Evolutionary conservation across 2,113 vertebrate species (phyloP).

Genomic region (Phrynosoma blainvillii): DNA sequence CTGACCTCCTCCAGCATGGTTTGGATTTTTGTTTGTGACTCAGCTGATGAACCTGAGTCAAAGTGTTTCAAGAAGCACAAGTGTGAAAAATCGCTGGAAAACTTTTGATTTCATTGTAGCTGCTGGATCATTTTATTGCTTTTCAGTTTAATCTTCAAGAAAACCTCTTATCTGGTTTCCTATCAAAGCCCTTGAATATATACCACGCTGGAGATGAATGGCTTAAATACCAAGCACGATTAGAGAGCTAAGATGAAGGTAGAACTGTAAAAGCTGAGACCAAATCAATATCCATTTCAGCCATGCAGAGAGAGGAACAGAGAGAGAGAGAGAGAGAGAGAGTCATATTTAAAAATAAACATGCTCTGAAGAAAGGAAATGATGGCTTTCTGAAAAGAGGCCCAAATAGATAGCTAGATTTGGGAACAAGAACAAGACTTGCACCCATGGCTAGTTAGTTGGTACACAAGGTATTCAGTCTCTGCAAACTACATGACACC

Average conservation of each 20-base stretch:
- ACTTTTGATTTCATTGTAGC: constrained; percentile 34
- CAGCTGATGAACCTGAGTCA: constrained; percentile 32
- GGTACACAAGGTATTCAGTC: not conserved
- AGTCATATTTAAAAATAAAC: constrained; percentile 31
- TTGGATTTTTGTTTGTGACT: not conserved
- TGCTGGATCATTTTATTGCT: constrained; percentile 13
- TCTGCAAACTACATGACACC: not conserved
- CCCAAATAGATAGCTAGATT: not conserved
- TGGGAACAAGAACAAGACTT: not conserved
- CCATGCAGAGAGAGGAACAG: not conserved
- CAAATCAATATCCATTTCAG: constrained; percentile 29
- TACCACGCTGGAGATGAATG: not conserved
- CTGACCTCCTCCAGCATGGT: constrained; percentile 28
- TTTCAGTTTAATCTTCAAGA: constrained; percentile 10
- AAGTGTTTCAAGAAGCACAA: constrained; percentile 18
- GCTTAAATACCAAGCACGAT: constrained; percentile 8
- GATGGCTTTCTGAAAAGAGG: not conserved
- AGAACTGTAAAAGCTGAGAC: not conserved
- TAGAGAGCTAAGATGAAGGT: constrained; percentile 1
- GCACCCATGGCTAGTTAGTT: not conserved
- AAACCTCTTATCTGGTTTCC: constrained; percentile 30
- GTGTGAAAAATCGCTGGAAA: not conserved
- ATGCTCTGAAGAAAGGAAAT: not conserved
- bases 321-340: not conserved
- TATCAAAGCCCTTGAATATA: constrained; percentile 13